phyloP scores from a whole-genome alignment of 2,797 vertebrate genomes.

The Kryptolebias ocellatus region DNA sequence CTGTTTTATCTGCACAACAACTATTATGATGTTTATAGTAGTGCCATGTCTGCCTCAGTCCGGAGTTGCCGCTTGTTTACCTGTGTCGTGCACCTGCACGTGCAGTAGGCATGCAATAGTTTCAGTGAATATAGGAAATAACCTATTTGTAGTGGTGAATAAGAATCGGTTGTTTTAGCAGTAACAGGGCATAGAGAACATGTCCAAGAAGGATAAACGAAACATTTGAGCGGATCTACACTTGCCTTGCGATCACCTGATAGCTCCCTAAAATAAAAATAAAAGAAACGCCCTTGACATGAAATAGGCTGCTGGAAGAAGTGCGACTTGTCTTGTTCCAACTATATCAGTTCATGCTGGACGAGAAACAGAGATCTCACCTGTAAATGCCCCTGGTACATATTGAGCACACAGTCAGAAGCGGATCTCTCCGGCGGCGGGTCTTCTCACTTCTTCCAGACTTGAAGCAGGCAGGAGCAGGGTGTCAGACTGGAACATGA shows the following conservation, averaged over 20 bases:
- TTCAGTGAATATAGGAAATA: neutral
- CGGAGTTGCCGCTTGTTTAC: conserved; percentile 33
- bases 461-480: conserved; percentile 36
- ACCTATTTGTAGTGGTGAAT: no score
- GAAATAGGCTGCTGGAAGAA: conserved; percentile 20
- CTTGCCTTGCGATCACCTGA: conserved; percentile 17
- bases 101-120: conserved; percentile 18
- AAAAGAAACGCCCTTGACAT: conserved; percentile 28
- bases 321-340: conserved; percentile 12
- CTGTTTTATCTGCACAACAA: conserved; percentile 9
- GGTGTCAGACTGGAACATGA: conserved; percentile 40
- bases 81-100: conserved; percentile 36
- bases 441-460: conserved; percentile 67
- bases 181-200: neutral
- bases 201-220: neutral
- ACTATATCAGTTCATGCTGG: conserved; percentile 8
- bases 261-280: neutral
- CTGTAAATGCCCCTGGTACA: conserved; percentile 89
- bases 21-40: neutral
- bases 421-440: conserved; percentile 68
- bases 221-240: neutral
- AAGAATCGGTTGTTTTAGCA: no score
- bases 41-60: neutral
- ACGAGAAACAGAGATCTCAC: conserved; percentile 64
- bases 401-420: conserved; percentile 79